These are phyloP conservation scores for Caenorhabditis sinica DNA, from an alignment of 2,888 invertebrate species.

Conservation along the genomic window DNA sequence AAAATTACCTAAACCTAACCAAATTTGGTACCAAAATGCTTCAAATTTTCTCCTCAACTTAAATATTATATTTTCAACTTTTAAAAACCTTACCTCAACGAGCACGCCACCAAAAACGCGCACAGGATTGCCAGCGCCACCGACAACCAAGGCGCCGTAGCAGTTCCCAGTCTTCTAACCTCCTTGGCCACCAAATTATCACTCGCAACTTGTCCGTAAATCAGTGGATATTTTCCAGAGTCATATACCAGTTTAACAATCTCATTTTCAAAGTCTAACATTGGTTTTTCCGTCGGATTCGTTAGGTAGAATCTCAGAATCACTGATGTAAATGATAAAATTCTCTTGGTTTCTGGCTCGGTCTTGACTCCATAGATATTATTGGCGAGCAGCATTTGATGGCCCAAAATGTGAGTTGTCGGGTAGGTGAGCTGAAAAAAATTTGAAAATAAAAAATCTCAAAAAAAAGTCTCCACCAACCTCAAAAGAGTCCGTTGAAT, in stretches of 20 bases:
- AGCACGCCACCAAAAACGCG: slow-evolving; percentile 72
- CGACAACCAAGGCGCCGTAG: slow-evolving; percentile 73
- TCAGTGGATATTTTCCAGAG: slow-evolving; percentile 70
- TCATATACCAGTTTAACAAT: slow-evolving; percentile 70
- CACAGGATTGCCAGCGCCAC: slow-evolving; percentile 67
- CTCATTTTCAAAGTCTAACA: slow-evolving; percentile 73
- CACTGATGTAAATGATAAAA: slow-evolving; percentile 65
- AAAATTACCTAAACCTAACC: background rate
- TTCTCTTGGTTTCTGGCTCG: slow-evolving; percentile 39
- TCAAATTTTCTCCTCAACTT: background rate
- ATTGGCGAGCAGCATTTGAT: slow-evolving; percentile 72
- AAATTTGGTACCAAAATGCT: background rate
- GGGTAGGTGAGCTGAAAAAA: slow-evolving; percentile 76
- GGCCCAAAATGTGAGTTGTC: slow-evolving; percentile 69
- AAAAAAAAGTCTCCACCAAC: slow-evolving; percentile 17
- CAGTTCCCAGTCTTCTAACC: slow-evolving; percentile 69
- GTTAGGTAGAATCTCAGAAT: slow-evolving; percentile 74
- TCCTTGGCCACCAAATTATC: slow-evolving; percentile 76
- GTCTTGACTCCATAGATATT: slow-evolving; percentile 72
- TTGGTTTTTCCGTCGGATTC: slow-evolving; percentile 57
- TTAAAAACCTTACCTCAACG: slow-evolving; percentile 65
- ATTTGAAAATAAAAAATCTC: slow-evolving; percentile 1
- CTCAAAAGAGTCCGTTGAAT: slow-evolving; percentile 64
- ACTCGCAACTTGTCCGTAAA: slow-evolving; percentile 69
- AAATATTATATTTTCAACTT: background rate